Conservation (phyloP, 2,888 invertebrate species). For the Calliphora vomitoria region DNA sequence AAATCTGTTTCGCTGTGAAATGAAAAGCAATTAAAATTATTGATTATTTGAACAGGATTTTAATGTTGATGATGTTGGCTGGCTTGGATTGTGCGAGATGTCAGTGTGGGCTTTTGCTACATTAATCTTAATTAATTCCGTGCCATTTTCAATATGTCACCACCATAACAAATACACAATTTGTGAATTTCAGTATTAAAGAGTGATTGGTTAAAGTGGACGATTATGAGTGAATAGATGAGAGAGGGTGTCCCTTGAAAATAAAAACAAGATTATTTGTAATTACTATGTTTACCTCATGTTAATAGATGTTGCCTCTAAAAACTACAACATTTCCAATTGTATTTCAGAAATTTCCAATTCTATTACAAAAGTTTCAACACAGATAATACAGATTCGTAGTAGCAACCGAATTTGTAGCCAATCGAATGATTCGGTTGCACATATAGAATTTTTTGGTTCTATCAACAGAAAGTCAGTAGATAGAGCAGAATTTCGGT, state of each 20-base stretch:
- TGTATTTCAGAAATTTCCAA: too few relatives aligned
- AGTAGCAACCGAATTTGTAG: too few relatives aligned
- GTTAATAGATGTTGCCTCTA: too few relatives aligned
- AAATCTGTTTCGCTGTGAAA: conserved; percentile 14
- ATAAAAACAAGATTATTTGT: not conserved
- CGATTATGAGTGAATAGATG: not conserved
- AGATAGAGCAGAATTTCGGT: too few relatives aligned
- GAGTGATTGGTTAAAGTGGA: conserved; percentile 17
- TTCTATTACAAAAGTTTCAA: too few relatives aligned
- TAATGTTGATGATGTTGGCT: not conserved
- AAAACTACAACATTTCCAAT: too few relatives aligned
- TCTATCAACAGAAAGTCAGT: too few relatives aligned
- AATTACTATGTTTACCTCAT: too few relatives aligned
- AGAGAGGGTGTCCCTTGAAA: not conserved
- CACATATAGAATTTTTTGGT: too few relatives aligned
- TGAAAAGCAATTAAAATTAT: conserved; percentile 67
- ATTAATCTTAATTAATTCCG: conserved; percentile 68
- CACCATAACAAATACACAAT: conserved; percentile 34
- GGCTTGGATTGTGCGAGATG: conserved; percentile 25
- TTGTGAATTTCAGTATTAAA: conserved; percentile 13
- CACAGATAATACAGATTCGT: too few relatives aligned
- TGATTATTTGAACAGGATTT: conserved; percentile 47
- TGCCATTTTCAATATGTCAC: conserved; percentile 66
- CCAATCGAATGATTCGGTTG: too few relatives aligned
- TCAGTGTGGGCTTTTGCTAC: conserved; percentile 2